phyloP scores from a whole-genome alignment of 1,140 invertebrate genomes.

The Leptestheria dahalacensis region DNA sequence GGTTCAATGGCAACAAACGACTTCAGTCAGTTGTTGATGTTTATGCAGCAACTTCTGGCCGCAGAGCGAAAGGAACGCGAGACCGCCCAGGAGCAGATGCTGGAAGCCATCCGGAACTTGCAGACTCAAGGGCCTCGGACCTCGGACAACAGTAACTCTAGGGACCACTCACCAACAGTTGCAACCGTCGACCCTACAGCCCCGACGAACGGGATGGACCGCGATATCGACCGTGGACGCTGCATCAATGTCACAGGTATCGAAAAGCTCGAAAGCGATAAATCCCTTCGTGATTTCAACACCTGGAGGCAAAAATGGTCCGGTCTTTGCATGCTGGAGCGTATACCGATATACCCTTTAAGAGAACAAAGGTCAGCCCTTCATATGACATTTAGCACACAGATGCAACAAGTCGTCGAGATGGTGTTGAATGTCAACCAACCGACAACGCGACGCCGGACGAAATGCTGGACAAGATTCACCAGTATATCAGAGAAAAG shows the following conservation, averaged over 20 bases:
- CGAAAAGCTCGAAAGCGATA: constrained; percentile 4
- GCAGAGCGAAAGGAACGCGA: neutral
- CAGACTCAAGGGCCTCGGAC: neutral
- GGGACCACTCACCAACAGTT: no score
- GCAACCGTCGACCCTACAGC: neutral
- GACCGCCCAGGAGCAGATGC: neutral
- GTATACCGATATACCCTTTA: neutral
- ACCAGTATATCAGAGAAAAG: neutral
- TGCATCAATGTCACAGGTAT: neutral
- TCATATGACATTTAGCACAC: neutral
- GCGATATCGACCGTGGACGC: neutral
- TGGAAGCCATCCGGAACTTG: neutral
- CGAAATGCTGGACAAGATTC: neutral
- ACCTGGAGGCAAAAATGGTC: constrained; percentile 4
- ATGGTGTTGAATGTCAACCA: neutral
- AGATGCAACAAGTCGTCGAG: neutral
- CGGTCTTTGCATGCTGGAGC: neutral
- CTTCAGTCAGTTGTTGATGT: neutral
- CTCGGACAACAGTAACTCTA: neutral
- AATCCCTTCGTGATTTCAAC: neutral
- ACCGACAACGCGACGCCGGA: neutral
- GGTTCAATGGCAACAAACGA: neutral
- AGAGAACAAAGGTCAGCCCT: constrained; percentile 1
- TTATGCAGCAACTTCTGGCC: neutral
- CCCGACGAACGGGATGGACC: neutral